These are phyloP conservation scores for Selenia dentaria DNA, from an alignment of 2,888 invertebrate genomes.

Conservation along the genomic window DNA sequence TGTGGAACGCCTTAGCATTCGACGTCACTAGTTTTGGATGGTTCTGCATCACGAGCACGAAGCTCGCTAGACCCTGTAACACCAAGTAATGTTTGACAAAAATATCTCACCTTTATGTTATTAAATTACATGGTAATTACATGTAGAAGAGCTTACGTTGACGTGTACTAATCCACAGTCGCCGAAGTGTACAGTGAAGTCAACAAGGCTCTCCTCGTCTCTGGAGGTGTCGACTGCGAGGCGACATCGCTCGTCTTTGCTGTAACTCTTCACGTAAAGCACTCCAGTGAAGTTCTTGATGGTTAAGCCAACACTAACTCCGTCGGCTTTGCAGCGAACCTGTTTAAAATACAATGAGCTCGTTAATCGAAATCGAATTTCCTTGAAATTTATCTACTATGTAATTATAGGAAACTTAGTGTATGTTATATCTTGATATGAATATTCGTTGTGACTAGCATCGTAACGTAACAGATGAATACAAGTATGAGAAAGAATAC, in stretches of 20 bases:
- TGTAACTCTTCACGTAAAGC: conserved; percentile 96
- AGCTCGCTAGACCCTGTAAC: conserved; percentile 93
- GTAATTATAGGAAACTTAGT: too few relatives aligned
- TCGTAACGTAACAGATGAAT: too few relatives aligned
- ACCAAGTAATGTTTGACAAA: neutral
- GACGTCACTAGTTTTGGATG: conserved; percentile 98
- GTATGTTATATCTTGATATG: too few relatives aligned
- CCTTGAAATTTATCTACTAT: too few relatives aligned
- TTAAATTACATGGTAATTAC: too few relatives aligned
- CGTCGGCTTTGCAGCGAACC: conserved; percentile 96
- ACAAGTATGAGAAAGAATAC: too few relatives aligned
- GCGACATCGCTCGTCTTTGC: conserved; percentile 96
- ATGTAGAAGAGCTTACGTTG: conserved; percentile 85
- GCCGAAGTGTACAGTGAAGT: conserved; percentile 95
- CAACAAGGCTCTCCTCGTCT: conserved; percentile 88
- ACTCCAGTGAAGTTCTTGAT: conserved; percentile 95
- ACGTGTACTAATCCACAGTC: conserved; percentile 96
- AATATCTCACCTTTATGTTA: neutral
- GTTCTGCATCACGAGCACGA: conserved; percentile 97
- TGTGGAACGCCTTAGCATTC: conserved; percentile 97
- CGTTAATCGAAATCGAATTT: too few relatives aligned
- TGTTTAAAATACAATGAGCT: conserved; percentile 35
- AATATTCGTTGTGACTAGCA: too few relatives aligned
- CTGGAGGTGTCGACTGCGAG: conserved; percentile 91
- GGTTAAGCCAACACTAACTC: conserved; percentile 93